Percentiles rank a stretch among this genome's conserved stretches.
Evolutionary conservation across 2,888 invertebrate species (phyloP).

Genomic region (Petrolisthes manimaculis): DNA sequence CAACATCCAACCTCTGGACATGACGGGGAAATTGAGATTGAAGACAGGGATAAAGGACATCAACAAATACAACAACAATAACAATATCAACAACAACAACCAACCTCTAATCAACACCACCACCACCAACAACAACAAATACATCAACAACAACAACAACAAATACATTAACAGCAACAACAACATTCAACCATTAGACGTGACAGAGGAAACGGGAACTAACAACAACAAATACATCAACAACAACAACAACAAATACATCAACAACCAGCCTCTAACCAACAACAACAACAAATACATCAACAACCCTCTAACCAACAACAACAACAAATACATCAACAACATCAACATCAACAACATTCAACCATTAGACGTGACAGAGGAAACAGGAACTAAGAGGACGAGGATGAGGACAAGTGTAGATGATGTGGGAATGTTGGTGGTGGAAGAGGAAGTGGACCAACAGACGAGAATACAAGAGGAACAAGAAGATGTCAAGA

Average conservation of each 20-base stretch:
- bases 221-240: no score
- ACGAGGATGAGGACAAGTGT: not conserved
- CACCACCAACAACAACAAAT: not conserved
- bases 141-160: not conserved
- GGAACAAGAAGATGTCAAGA: constrained; percentile 76
- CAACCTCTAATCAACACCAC: not conserved
- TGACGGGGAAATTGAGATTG: no score
- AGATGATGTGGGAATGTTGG: not conserved
- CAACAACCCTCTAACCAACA: not conserved
- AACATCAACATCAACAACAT: not conserved
- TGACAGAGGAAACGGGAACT: no score
- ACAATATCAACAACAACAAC: not conserved
- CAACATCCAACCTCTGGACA: no score
- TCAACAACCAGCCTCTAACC: not conserved
- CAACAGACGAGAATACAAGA: constrained; percentile 79
- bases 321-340: not conserved
- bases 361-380: not conserved
- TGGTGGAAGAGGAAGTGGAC: not conserved
- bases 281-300: not conserved
- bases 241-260: no score
- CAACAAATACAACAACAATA: not conserved
- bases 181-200: not conserved
- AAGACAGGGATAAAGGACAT: no score
- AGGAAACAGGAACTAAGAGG: not conserved
- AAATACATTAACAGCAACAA: not conserved